Evolutionary conservation across 2,797 vertebrate genomes (phyloP).

Genomic region (Agapornis canus): DNA sequence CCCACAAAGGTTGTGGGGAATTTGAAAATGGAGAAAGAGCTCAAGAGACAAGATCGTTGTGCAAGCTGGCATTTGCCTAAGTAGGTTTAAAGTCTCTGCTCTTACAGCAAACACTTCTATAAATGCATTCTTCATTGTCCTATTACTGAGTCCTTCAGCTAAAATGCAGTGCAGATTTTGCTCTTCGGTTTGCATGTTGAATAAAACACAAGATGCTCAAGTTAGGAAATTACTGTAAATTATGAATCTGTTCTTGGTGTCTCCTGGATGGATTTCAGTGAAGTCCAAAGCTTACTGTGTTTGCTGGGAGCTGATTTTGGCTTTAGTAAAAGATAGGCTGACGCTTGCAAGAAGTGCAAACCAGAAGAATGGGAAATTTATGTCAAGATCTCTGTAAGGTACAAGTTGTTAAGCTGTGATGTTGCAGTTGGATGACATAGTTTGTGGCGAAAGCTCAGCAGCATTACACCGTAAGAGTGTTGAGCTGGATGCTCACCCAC

Average conservation of each 20-base stretch:
- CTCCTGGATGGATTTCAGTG: background rate
- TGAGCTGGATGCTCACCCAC: background rate
- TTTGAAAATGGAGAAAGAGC: background rate
- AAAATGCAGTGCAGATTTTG: background rate
- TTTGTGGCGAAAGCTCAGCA: background rate
- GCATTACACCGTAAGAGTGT: accelerated
- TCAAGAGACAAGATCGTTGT: background rate
- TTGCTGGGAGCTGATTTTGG: background rate
- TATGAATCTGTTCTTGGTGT: background rate
- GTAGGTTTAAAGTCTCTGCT: background rate
- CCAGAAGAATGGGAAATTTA: background rate
- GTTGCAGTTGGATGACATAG: background rate
- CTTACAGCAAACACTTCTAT: background rate
- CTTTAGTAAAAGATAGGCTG: background rate
- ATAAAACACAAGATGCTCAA: background rate
- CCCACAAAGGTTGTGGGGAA: background rate
- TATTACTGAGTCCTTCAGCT: background rate
- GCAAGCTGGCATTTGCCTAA: background rate
- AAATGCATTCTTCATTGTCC: background rate
- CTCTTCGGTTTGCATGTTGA: background rate
- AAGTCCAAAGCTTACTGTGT: background rate
- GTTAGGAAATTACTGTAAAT: background rate
- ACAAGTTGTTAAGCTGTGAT: background rate
- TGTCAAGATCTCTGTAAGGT: background rate
- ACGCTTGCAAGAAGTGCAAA: background rate